phyloP scores from a whole-genome alignment of 2,113 vertebrate genomes.

The Rhombomys opimus region DNA sequence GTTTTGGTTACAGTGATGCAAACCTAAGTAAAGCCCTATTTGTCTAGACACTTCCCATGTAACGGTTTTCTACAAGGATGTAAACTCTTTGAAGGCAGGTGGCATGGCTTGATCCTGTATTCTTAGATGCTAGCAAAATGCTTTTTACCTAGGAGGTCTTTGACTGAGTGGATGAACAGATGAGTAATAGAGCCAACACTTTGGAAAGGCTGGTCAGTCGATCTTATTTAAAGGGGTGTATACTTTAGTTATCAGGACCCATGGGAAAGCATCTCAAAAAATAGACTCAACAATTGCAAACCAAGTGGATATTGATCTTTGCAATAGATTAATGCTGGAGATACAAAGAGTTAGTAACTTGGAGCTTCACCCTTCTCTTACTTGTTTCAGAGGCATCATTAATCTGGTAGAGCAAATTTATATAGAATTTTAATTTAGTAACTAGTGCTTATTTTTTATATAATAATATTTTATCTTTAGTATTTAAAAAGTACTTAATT shows the following conservation, averaged over 20 bases:
- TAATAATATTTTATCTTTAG: background rate
- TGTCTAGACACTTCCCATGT: background rate
- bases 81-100: background rate
- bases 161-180: background rate
- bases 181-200: background rate
- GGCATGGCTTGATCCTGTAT: background rate
- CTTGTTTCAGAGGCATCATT: background rate
- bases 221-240: background rate
- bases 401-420: background rate
- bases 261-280: constrained; percentile 30
- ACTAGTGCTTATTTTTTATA: background rate
- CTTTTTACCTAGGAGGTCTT: background rate
- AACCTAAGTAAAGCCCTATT: background rate
- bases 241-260: background rate
- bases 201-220: background rate
- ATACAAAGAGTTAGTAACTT: background rate
- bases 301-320: background rate
- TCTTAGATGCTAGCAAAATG: background rate
- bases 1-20: background rate
- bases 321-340: background rate
- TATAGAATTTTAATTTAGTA: constrained; percentile 14
- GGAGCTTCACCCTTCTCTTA: background rate
- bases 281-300: background rate
- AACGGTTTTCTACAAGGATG: background rate
- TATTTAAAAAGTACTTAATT: background rate